Conservation (phyloP, 2,888 invertebrate species). For the Acanthosepion pharaonis region DNA sequence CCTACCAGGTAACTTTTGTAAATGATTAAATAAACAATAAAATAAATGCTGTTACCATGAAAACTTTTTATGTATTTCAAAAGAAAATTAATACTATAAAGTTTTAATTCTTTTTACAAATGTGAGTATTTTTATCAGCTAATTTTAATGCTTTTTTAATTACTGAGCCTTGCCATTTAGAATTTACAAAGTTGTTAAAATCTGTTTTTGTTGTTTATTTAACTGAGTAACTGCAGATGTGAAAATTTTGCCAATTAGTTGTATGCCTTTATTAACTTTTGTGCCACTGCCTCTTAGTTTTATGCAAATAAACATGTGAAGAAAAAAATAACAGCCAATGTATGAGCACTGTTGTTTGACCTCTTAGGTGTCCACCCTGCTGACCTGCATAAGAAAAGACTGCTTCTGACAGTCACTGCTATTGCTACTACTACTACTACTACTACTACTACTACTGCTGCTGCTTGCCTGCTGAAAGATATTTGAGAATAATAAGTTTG, state of each 20-base stretch:
- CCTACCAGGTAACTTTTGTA: background rate
- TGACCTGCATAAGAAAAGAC: background rate
- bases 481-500: conserved; percentile 11
- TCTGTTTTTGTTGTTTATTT: background rate
- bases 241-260: background rate
- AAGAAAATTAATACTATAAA: background rate
- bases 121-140: background rate
- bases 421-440: background rate
- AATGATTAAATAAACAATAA: background rate
- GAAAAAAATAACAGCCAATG: background rate
- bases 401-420: conserved; percentile 10
- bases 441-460: background rate
- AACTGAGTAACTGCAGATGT: background rate
- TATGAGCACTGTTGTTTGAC: conserved; percentile 12
- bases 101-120: background rate
- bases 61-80: background rate
- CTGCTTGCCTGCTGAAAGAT: conserved; percentile 24
- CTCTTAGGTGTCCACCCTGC: conserved; percentile 33
- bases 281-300: background rate
- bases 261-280: background rate
- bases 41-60: too few species aligned
- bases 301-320: background rate
- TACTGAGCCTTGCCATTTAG: background rate
- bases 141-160: background rate
- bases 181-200: background rate